Percentiles rank a stretch among this genome's conserved stretches.
phyloP scores from a whole-genome alignment of 2,113 vertebrate genomes.

The Ptychochromis oligacanthus region DNA sequence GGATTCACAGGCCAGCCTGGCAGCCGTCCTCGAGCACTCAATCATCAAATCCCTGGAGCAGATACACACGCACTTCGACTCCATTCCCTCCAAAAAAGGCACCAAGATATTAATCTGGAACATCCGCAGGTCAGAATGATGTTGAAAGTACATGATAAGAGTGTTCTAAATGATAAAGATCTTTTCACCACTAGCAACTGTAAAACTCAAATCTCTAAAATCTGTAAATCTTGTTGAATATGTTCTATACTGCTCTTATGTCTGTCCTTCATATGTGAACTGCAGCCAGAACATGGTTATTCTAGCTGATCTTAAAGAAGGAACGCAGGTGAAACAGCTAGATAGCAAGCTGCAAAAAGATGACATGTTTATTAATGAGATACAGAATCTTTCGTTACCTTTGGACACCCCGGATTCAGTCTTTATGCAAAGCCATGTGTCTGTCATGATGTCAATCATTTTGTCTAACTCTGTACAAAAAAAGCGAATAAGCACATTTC shows the following conservation, averaged over 20 bases:
- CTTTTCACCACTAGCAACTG: background rate
- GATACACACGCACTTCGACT: slow-evolving; percentile 81
- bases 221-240: background rate
- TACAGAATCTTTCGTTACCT: too few relatives aligned
- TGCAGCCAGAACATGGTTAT: too few relatives aligned
- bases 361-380: too few relatives aligned
- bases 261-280: too few relatives aligned
- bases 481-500: fast-evolving
- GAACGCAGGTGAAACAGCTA: too few relatives aligned
- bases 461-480: background rate
- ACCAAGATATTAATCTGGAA: slow-evolving; percentile 88
- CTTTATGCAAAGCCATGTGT: too few relatives aligned
- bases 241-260: background rate
- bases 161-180: background rate
- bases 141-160: background rate
- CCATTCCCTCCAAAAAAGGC: slow-evolving; percentile 84
- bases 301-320: too few relatives aligned
- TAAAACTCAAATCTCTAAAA: background rate
- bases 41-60: slow-evolving; percentile 80
- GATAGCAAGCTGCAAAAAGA: too few relatives aligned
- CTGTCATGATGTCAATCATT: background rate
- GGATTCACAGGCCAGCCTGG: slow-evolving; percentile 84
- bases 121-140: slow-evolving; percentile 78
- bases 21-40: slow-evolving; percentile 83
- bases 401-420: too few relatives aligned